A percentile compares a stretch with the other conserved stretches of the same genome.
Conservation (phyloP, 92 coral and sea anemone genomes). For the Epizoanthus rinbou region DNA sequence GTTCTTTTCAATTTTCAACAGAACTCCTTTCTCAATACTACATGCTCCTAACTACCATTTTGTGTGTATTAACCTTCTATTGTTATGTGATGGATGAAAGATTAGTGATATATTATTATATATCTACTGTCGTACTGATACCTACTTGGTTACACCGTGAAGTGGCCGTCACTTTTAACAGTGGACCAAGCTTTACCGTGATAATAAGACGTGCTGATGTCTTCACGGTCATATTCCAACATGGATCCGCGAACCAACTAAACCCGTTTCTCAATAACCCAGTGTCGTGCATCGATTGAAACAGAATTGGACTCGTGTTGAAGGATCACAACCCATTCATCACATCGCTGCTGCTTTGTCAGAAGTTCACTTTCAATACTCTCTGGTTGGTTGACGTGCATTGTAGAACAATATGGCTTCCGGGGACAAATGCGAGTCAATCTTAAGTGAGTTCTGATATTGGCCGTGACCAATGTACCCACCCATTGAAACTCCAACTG, state of each 20-base stretch:
- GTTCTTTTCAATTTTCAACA: background rate
- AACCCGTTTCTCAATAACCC: background rate
- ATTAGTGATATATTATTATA: background rate
- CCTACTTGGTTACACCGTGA: constrained; percentile 32
- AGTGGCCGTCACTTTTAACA: constrained; percentile 25
- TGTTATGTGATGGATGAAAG: background rate
- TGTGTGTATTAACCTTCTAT: background rate
- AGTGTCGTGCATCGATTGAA: constrained; percentile 22
- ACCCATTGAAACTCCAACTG: background rate
- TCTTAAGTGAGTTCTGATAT: constrained; percentile 1
- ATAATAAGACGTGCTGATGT: constrained; percentile 35
- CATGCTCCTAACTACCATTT: background rate
- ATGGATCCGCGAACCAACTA: background rate
- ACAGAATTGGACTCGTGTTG: constrained; percentile 1
- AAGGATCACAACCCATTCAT: constrained; percentile 28
- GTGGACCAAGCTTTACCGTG: constrained; percentile 30
- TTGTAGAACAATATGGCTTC: constrained; percentile 32
- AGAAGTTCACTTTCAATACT: constrained; percentile 2
- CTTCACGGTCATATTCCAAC: constrained; percentile 32
- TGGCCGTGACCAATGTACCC: constrained; percentile 22
- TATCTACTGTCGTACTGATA: background rate
- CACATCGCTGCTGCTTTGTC: constrained; percentile 35
- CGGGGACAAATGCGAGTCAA: constrained; percentile 10
- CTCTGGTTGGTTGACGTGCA: constrained; percentile 31
- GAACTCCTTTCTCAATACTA: background rate